These are phyloP conservation scores for Lydus trimaculatus DNA, from an alignment of 2,888 invertebrate species.

Conservation along the genomic window DNA sequence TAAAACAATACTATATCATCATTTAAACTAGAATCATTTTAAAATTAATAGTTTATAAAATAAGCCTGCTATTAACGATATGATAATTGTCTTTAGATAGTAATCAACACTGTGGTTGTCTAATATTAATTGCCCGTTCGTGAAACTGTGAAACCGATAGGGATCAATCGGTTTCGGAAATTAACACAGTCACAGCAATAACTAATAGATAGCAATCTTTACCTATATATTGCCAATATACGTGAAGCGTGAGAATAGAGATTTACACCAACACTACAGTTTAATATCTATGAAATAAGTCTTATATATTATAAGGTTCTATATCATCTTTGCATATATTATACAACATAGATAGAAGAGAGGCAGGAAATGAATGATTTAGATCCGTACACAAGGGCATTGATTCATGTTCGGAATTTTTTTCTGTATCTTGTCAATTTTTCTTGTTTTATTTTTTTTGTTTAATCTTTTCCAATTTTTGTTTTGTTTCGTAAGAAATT, in stretches of 20 bases:
- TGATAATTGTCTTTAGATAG: slow-evolving; percentile 1
- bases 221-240: slow-evolving; percentile 13
- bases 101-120: slow-evolving; percentile 3
- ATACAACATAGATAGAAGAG: background rate
- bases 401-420: slow-evolving; percentile 13
- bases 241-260: slow-evolving; percentile 28
- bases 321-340: background rate
- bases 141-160: slow-evolving; percentile 13
- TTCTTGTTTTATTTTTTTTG: too few relatives aligned
- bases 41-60: background rate
- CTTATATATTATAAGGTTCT: background rate
- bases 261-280: slow-evolving; percentile 7
- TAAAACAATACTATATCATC: background rate
- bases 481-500: slow-evolving; percentile 13
- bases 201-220: slow-evolving; percentile 37
- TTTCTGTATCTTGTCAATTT: background rate
- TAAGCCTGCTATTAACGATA: background rate
- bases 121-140: slow-evolving; percentile 9
- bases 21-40: background rate
- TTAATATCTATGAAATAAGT: background rate
- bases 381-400: slow-evolving; percentile 20
- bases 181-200: slow-evolving; percentile 22
- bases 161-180: slow-evolving; percentile 9
- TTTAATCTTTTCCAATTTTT: background rate
- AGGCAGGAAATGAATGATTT: slow-evolving; percentile 32